Evolutionary conservation across 2,888 invertebrate genomes (phyloP).

Genomic region (Drosophila mimetica): DNA sequence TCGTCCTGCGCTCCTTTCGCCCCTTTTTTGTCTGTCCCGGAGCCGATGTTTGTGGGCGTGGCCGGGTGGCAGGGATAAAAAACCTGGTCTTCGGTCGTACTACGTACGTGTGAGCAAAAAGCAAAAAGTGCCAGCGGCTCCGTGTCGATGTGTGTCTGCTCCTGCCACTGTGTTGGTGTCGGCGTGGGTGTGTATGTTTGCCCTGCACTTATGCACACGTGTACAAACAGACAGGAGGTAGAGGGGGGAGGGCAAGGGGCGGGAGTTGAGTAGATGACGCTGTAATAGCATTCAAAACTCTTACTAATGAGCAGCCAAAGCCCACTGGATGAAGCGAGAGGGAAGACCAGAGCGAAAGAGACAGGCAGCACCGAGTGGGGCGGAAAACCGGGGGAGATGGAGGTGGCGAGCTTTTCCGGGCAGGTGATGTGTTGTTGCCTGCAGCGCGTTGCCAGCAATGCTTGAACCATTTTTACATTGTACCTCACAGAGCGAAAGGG

Average conservation of each 20-base stretch:
- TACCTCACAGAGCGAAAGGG: conserved; percentile 26
- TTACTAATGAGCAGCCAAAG: conserved; percentile 79
- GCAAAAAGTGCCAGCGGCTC: conserved; percentile 67
- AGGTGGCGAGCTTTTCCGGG: conserved; percentile 34
- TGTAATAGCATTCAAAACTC: conserved; percentile 81
- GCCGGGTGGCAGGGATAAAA: conserved; percentile 50
- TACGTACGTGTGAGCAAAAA: conserved; percentile 56
- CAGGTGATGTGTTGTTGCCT: conserved; percentile 68
- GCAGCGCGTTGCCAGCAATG: conserved; percentile 68
- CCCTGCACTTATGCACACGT: conserved; percentile 74
- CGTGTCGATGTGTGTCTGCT: conserved; percentile 32
- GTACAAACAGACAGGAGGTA: conserved; percentile 54
- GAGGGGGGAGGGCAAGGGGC: conserved; percentile 10
- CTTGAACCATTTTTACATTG: conserved; percentile 78
- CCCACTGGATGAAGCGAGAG: conserved; percentile 6
- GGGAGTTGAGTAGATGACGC: conserved; percentile 76
- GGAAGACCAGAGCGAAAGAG: neutral
- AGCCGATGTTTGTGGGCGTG: conserved; percentile 27
- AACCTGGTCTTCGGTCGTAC: conserved; percentile 22
- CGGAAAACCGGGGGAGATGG: conserved; percentile 1
- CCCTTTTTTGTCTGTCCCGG: conserved; percentile 13
- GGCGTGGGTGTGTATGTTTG: conserved; percentile 54
- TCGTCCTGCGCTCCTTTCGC: neutral
- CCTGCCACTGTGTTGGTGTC: conserved; percentile 27
- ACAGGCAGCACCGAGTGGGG: neutral